Percentiles rank a stretch among this genome's conserved stretches.
Evolutionary conservation across 1,140 invertebrate genomes (phyloP).

Genomic region (Diuraphis noxia): DNA sequence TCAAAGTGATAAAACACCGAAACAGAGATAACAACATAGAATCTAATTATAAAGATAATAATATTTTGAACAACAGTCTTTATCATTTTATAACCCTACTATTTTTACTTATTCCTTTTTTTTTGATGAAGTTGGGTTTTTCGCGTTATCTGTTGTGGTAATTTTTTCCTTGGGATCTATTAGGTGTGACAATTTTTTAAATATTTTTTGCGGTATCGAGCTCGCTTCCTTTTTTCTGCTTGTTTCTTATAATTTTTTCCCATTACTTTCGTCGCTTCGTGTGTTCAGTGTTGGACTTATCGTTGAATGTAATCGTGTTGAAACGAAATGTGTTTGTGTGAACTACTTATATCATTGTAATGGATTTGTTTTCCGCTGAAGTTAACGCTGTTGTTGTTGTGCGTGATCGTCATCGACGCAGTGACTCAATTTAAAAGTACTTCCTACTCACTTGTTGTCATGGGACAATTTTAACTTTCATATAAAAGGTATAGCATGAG

Average conservation of each 20-base stretch:
- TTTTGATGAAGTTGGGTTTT: constrained; percentile 15
- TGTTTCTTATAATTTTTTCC: background rate
- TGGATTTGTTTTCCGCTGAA: constrained; percentile 11
- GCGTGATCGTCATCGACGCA: constrained; percentile 15
- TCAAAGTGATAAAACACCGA: background rate
- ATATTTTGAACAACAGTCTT: background rate
- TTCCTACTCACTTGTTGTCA: constrained; percentile 9
- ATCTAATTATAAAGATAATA: background rate
- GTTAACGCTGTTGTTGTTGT: constrained; percentile 7
- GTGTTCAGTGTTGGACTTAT: background rate
- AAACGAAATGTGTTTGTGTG: background rate
- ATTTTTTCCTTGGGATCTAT: constrained; percentile 3
- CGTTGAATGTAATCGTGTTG: background rate
- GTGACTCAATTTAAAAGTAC: background rate
- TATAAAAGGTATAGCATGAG: background rate
- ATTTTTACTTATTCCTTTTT: background rate
- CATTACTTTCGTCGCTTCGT: background rate
- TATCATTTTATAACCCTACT: constrained; percentile 40
- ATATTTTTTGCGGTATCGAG: background rate
- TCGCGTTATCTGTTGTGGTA: constrained; percentile 20
- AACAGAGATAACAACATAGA: background rate
- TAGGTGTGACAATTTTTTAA: constrained; percentile 27
- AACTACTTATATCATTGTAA: background rate
- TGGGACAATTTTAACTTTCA: constrained; percentile 12
- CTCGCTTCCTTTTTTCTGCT: background rate